Evolutionary conservation across 1,140 invertebrate species (phyloP), one percentile per base, ranked within the genome.

Genomic region (Polypedilum pembai): DNA sequence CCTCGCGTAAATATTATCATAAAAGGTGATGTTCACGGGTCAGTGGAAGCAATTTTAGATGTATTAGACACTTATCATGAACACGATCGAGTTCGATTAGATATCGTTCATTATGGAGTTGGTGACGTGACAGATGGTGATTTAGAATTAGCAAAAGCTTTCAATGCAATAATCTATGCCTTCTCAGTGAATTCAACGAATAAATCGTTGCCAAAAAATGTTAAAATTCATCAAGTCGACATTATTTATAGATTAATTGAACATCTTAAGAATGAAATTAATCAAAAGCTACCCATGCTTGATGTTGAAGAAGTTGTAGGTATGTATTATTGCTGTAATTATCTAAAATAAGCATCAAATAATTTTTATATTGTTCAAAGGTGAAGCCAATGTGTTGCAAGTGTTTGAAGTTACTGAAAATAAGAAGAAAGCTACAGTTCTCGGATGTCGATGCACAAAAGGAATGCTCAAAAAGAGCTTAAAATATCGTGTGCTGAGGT

Each of bases 161-260:
- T 98, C 82, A 84, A 92, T 78, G 93, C 91, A 17, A 86, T 94
- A 15, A 89, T 98, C 75, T 98, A 95, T 84, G 88, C 88, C 21
- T 98, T 98, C 81, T 95, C 96, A 81, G 88, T 93, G 21, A 84
- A 85, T 7, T 82, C 85, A 73, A 80, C 83, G 3, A 81, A 80
- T 66, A 18, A 65, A 1, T 77, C 78, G 8, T 20, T 66, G 0
- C 69, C 77, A n/a, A 84, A 84, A 18, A 82, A 85, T 12, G 84
- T 96, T 15, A 69, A 78, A 1, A 84, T 98, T 69, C 88, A 87
- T 78, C 77, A 85, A 45, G 88, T 89, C 80, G 96, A 96, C 82
- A 87, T 98, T 8, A 98, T 98, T 76, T 98, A 98, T 82, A 91
- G 91, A 78, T 83, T 98, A 63, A 87, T 98, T 8, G 94, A 98